These are phyloP conservation scores for Holotrichia oblita DNA, from an alignment of 1,140 invertebrate species.

Conservation along the genomic window DNA sequence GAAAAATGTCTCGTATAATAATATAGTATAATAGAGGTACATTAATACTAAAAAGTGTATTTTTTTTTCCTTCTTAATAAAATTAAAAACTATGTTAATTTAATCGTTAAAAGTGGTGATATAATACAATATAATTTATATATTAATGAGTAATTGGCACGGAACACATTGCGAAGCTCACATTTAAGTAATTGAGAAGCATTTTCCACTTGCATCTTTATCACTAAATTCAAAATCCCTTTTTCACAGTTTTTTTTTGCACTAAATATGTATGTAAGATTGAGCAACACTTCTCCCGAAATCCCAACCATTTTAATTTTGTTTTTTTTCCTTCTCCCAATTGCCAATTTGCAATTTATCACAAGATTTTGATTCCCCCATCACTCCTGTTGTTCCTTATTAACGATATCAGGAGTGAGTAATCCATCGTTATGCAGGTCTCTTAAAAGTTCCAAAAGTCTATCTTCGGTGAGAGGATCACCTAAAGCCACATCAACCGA, in stretches of 20 bases:
- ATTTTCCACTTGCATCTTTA: conserved; percentile 26
- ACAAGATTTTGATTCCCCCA: neutral
- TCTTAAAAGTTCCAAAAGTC: conserved; percentile 67
- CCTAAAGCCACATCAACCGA: conserved; percentile 80
- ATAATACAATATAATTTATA: conserved; percentile 14
- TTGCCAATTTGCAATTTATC: too few relatives aligned
- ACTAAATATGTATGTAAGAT: too few relatives aligned
- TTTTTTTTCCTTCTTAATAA: too few relatives aligned
- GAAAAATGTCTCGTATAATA: too few relatives aligned
- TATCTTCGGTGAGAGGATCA: conserved; percentile 74
- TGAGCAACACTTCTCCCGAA: too few relatives aligned
- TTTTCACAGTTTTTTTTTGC: too few relatives aligned
- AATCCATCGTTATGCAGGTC: conserved; percentile 70
- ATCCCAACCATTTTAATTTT: too few relatives aligned
- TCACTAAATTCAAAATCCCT: too few relatives aligned
- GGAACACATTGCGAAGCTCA: conserved; percentile 36
- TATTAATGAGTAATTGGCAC: conserved; percentile 33
- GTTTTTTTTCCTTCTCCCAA: too few relatives aligned
- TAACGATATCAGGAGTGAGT: conserved; percentile 53
- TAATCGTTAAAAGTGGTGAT: neutral
- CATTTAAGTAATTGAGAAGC: conserved; percentile 40
- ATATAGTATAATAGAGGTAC: neutral
- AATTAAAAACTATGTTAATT: too few relatives aligned
- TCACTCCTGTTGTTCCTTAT: conserved; percentile 37
- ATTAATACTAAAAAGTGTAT: too few relatives aligned